These are phyloP conservation scores for Spinus olivaceus DNA, from an alignment of 2,797 vertebrate species.

Conservation along the genomic window DNA sequence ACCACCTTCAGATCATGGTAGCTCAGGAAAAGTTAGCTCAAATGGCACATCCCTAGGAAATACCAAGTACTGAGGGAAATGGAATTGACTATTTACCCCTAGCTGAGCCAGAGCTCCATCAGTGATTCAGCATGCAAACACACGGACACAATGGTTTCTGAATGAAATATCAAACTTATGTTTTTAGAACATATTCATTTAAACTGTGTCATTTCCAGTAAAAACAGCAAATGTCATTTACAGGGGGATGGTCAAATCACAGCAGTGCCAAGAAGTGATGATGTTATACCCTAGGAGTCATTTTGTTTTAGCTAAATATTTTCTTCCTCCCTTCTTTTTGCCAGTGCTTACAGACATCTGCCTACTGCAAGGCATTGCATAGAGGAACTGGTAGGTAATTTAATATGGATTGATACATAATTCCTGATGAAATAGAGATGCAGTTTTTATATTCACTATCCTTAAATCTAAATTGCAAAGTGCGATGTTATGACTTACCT, in stretches of 20 bases:
- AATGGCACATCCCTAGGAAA: not conserved
- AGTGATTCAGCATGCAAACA: not conserved
- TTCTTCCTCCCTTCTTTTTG: not conserved
- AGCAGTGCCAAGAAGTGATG: not conserved
- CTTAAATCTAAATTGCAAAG: conserved; percentile 55
- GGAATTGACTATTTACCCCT: not conserved
- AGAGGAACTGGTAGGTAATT: not conserved
- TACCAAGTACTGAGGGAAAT: not conserved
- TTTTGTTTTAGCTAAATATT: not conserved
- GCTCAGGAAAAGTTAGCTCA: not conserved
- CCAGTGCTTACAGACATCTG: not conserved
- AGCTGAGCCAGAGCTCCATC: not conserved
- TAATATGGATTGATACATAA: not conserved
- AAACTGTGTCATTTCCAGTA: not conserved
- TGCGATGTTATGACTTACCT: not conserved
- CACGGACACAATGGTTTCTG: not conserved
- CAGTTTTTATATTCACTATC: conserved; percentile 10
- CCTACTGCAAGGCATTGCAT: not conserved
- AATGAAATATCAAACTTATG: not conserved
- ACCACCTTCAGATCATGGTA: not conserved
- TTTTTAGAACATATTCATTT: not conserved
- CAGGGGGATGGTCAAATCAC: not conserved
- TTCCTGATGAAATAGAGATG: conserved; percentile 23
- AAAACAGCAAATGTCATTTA: not conserved
- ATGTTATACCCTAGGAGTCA: not conserved